phyloP scores from a whole-genome alignment of 30 jellyfish, hydroid and myxozoan species.

The Sanderia malayensis region DNA sequence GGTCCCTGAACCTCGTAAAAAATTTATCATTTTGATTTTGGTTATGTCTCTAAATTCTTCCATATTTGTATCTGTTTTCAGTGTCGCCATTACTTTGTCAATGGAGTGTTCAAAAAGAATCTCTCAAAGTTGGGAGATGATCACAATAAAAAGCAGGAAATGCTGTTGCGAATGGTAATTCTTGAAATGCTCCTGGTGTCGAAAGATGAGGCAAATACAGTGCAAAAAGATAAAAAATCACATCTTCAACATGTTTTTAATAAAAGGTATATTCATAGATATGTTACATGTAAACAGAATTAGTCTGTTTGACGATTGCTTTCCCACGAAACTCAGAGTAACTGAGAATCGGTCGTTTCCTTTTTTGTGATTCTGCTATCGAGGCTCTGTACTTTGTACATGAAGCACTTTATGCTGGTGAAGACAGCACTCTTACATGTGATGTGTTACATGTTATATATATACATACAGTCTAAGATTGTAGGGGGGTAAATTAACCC shows the following conservation, averaged over 20 bases:
- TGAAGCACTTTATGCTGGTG: no score
- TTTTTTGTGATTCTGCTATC: no score
- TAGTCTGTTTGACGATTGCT: no score
- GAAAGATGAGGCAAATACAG: constrained; percentile 29
- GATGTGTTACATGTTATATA: no score
- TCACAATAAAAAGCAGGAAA: constrained; percentile 28
- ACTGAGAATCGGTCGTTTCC: no score
- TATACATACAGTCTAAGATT: no score
- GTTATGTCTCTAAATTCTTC: background rate
- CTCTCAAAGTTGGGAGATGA: constrained; percentile 21
- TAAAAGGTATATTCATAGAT: constrained; percentile 36
- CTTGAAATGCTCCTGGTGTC: constrained; percentile 46
- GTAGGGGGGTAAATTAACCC: no score
- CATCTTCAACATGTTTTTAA: constrained; percentile 34
- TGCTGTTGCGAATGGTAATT: constrained; percentile 53
- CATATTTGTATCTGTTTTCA: background rate
- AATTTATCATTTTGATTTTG: background rate
- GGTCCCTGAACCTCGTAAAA: background rate
- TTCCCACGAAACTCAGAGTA: no score
- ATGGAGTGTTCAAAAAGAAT: constrained; percentile 45
- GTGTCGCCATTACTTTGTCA: constrained; percentile 68
- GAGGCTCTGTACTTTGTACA: no score
- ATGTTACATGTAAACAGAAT: no score
- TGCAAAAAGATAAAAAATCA: constrained; percentile 17
- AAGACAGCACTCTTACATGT: no score